Conservation (phyloP, 2,888 invertebrate genomes). For the Epistrophella euchroma region DNA sequence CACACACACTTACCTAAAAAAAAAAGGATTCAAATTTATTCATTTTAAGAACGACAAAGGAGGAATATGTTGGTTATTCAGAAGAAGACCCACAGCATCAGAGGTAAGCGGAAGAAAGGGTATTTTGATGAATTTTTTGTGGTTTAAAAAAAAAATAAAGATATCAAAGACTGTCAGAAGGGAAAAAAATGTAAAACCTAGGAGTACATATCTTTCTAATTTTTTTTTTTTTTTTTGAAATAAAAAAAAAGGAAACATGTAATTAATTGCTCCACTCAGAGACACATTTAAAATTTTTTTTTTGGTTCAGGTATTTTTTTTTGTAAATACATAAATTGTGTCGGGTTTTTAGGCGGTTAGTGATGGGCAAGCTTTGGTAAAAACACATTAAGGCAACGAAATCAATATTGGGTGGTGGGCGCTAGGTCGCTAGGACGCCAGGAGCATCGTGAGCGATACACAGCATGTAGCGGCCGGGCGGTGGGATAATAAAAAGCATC, state of each 20-base stretch:
- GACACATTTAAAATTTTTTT: constrained; percentile 31
- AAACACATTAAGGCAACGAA: neutral
- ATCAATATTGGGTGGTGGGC: too few relatives aligned
- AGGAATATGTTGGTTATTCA: constrained; percentile 23
- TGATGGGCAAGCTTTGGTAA: neutral
- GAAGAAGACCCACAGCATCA: neutral
- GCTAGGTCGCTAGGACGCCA: too few relatives aligned
- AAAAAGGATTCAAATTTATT: constrained; percentile 63
- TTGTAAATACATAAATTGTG: constrained; percentile 40
- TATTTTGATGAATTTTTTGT: constrained; percentile 58
- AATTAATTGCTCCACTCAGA: constrained; percentile 61
- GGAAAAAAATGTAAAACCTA: constrained; percentile 19
- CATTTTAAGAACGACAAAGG: constrained; percentile 52
- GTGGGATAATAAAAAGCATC: too few relatives aligned
- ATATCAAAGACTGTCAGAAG: constrained; percentile 28
- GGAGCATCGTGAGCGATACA: too few relatives aligned
- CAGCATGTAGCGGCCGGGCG: too few relatives aligned
- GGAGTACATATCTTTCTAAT: constrained; percentile 14
- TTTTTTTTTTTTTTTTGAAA: neutral
- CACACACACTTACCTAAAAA: neutral
- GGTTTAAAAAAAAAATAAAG: constrained; percentile 31
- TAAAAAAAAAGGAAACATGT: constrained; percentile 46
- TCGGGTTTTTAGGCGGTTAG: neutral
- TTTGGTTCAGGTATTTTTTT: constrained; percentile 11
- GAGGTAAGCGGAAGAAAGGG: neutral